These are phyloP conservation scores for Magallana ariakensis DNA, from an alignment of 1,140 invertebrate species.

Conservation along the genomic window DNA sequence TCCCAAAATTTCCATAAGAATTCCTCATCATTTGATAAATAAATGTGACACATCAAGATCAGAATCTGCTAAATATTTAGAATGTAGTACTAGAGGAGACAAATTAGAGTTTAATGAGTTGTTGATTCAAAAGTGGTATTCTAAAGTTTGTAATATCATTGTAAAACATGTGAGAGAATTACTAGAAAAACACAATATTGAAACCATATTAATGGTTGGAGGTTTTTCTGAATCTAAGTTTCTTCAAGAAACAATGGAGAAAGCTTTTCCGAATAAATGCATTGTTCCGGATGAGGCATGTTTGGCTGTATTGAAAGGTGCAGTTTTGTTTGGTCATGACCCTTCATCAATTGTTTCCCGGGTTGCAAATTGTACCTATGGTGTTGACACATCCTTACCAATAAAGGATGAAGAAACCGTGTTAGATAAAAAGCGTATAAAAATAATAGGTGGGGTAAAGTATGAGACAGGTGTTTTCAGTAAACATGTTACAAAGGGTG, in stretches of 20 bases:
- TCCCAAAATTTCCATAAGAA: constrained; percentile 50
- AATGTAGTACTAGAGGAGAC: neutral
- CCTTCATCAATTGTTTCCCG: constrained; percentile 43
- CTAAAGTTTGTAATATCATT: neutral
- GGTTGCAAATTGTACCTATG: constrained; percentile 51
- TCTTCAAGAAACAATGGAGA: constrained; percentile 44
- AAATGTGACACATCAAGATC: neutral
- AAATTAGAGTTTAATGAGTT: neutral
- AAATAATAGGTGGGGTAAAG: neutral
- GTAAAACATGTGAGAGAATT: neutral
- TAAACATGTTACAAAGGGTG: constrained; percentile 53
- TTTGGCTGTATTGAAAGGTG: constrained; percentile 59
- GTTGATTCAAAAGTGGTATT: neutral
- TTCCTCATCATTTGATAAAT: neutral
- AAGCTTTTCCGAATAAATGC: constrained; percentile 41
- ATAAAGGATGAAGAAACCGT: constrained; percentile 32
- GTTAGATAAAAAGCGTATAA: constrained; percentile 6
- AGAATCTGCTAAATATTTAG: neutral
- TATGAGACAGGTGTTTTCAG: constrained; percentile 49
- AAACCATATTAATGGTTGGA: constrained; percentile 60
- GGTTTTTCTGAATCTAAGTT: constrained; percentile 57
- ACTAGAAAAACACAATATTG: neutral
- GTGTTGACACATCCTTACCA: constrained; percentile 29
- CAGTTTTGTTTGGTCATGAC: constrained; percentile 60
- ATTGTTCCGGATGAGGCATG: constrained; percentile 58